Evolutionary conservation across 2,797 vertebrate species (phyloP).

Genomic region (Distichodus sexfasciatus): DNA sequence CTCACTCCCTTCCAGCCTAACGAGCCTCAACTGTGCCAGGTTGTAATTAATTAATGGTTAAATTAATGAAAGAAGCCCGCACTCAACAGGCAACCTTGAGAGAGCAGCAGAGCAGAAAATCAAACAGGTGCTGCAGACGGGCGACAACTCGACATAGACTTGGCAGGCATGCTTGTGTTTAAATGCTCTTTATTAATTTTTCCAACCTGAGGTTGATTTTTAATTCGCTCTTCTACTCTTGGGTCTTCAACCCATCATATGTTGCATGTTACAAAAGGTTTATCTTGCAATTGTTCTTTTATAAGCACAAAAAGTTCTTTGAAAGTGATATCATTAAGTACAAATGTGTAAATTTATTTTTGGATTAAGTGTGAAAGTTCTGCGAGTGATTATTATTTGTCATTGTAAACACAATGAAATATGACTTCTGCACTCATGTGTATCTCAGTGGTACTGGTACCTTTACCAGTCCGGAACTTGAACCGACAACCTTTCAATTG

Average conservation of each 20-base stretch:
- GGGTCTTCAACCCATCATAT: background rate
- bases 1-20: constrained; percentile 21
- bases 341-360: no score
- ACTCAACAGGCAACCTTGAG: constrained; percentile 37
- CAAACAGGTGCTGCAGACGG: background rate
- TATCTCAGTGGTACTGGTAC: no score
- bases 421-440: no score
- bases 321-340: no score
- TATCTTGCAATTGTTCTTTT: no score
- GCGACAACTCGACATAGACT: background rate
- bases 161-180: background rate
- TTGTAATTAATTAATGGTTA: constrained; percentile 57
- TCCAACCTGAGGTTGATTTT: background rate
- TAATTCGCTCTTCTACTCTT: background rate
- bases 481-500: no score
- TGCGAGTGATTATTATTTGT: no score
- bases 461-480: no score
- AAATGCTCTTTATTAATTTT: background rate
- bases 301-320: no score
- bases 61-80: constrained; percentile 36
- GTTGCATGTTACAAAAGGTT: no score
- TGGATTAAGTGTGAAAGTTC: no score
- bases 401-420: no score
- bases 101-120: background rate
- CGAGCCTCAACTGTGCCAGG: constrained; percentile 46